These are phyloP conservation scores for Eustalomyia histrio DNA, from an alignment of 2,888 invertebrate genomes.

Conservation along the genomic window DNA sequence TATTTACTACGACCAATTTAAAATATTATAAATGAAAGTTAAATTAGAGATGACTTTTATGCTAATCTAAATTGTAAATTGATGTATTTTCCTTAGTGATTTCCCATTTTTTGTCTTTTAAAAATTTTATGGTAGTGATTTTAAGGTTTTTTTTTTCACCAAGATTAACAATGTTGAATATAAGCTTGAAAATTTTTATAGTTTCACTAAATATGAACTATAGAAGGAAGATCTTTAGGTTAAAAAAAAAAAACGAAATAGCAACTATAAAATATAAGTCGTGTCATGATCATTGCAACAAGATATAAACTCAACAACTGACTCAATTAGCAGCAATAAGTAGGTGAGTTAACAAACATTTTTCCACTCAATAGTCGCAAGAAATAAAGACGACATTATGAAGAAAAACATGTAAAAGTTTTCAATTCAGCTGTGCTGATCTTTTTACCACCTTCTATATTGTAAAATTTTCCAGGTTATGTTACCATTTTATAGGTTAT, in stretches of 20 bases:
- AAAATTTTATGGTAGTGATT: constrained; percentile 62
- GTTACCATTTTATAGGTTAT: no score
- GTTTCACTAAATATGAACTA: constrained; percentile 47
- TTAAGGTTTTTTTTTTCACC: constrained; percentile 10
- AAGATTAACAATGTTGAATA: constrained; percentile 32
- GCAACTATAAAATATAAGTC: constrained; percentile 51
- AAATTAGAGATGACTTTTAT: constrained; percentile 60
- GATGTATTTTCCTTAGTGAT: constrained; percentile 46
- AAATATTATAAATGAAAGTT: constrained; percentile 54
- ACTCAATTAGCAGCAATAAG: constrained; percentile 66
- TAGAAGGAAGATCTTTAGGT: constrained; percentile 57
- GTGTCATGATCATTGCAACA: constrained; percentile 62
- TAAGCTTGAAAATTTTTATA: constrained; percentile 52
- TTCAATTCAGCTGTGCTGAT: no score
- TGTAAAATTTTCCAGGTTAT: no score
- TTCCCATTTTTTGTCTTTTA: constrained; percentile 31
- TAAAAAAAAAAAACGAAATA: constrained; percentile 9
- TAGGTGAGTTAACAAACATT: constrained; percentile 65
- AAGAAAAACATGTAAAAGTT: neutral
- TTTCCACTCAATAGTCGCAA: constrained; percentile 59
- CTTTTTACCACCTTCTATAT: no score
- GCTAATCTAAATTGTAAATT: constrained; percentile 63
- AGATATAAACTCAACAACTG: constrained; percentile 59
- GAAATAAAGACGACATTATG: constrained; percentile 7
- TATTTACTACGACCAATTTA: constrained; percentile 18